Conservation (phyloP, 2,113 vertebrate genomes). For the Macroglossus sobrinus region DNA sequence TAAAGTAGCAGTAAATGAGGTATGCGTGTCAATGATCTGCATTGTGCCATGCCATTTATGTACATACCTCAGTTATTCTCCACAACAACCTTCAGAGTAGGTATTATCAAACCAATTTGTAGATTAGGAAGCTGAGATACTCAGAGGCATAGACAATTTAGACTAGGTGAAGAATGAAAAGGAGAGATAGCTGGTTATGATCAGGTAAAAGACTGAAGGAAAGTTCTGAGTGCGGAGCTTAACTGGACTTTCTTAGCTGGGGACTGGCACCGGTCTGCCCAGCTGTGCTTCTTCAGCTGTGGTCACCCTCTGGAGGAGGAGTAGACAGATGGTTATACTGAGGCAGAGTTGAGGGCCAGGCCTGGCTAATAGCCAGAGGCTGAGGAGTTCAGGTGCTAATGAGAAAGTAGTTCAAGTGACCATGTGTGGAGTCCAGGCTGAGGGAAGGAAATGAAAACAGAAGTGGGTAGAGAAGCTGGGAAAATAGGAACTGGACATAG, state of each 20-base stretch:
- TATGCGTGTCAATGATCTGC: not conserved
- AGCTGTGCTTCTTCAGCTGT: not conserved
- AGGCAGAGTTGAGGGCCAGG: not conserved
- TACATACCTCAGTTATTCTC: not conserved
- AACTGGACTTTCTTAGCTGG: not conserved
- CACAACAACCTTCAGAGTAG: not conserved
- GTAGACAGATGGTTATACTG: not conserved
- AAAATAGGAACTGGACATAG: not conserved
- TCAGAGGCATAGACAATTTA: not conserved
- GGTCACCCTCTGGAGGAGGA: fast-evolving
- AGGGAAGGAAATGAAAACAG: not conserved
- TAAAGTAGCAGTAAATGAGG: not conserved
- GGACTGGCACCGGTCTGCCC: not conserved
- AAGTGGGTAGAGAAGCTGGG: not conserved
- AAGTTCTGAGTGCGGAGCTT: not conserved
- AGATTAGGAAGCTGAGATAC: not conserved
- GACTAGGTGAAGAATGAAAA: not conserved
- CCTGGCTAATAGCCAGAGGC: not conserved
- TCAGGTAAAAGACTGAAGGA: not conserved
- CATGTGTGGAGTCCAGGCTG: not conserved
- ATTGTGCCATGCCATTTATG: not conserved
- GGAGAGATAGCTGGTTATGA: not conserved
- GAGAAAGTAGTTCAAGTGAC: not conserved
- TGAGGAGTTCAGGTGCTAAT: not conserved
- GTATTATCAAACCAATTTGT: not conserved